Conservation (phyloP, 2,888 invertebrate species). For the Eupithecia vulgata region DNA sequence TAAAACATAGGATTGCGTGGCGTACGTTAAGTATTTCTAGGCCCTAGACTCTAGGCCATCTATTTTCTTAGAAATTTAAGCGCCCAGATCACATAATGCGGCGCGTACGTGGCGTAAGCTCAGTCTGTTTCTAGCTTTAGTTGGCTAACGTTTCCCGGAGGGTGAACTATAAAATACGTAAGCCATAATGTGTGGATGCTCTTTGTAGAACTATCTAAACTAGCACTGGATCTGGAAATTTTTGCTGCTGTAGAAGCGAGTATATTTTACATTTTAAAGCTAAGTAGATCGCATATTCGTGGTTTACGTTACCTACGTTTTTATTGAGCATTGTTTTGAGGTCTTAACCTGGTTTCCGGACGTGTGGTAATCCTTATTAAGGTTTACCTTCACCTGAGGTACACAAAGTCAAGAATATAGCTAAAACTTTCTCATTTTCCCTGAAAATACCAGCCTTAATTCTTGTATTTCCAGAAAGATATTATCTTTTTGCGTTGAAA, state of each 20-base stretch:
- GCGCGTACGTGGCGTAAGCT: neutral
- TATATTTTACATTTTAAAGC: neutral
- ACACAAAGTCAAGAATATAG: neutral
- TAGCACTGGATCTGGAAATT: neutral
- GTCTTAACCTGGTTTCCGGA: neutral
- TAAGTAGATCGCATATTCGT: neutral
- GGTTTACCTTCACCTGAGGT: neutral
- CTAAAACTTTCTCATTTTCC: neutral
- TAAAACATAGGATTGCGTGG: too few species aligned
- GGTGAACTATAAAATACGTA: neutral
- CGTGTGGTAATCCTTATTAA: neutral
- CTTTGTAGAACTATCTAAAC: neutral
- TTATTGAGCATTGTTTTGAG: neutral
- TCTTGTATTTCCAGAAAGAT: neutral
- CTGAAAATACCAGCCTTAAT: neutral
- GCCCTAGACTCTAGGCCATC: neutral
- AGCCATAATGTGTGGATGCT: neutral
- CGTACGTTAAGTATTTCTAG: too few species aligned
- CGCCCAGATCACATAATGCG: neutral
- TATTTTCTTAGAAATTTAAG: neutral
- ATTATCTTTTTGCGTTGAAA: neutral
- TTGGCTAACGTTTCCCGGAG: neutral
- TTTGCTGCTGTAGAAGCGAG: neutral
- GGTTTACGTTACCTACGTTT: neutral
- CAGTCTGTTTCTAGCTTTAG: neutral